Evolutionary conservation across 1,140 invertebrate species (phyloP).

Genomic region (Macrobrachium rosenbergii): DNA sequence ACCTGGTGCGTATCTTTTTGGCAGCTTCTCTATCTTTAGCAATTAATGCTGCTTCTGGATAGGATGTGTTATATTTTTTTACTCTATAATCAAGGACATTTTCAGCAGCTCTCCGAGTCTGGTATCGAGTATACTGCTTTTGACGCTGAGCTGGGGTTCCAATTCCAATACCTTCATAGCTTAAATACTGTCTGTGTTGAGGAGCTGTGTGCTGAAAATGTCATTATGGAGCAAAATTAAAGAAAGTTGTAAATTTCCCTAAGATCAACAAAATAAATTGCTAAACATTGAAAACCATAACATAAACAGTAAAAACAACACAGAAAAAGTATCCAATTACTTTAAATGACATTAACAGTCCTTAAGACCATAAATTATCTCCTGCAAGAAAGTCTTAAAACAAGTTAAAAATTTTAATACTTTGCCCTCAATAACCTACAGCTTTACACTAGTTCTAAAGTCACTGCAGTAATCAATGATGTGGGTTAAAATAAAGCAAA

Average conservation of each 20-base stretch:
- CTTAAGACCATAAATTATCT: too few species aligned
- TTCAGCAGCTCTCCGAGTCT: slow-evolving; percentile 80
- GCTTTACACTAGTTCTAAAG: too few species aligned
- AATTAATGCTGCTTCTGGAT: slow-evolving; percentile 76
- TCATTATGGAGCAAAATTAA: slow-evolving; percentile 24
- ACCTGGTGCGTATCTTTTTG: slow-evolving; percentile 82
- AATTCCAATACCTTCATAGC: slow-evolving; percentile 81
- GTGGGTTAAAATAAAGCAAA: too few species aligned
- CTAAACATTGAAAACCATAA: not conserved
- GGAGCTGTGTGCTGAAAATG: slow-evolving; percentile 82
- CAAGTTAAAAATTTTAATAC: too few species aligned
- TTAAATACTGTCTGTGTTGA: slow-evolving; percentile 89
- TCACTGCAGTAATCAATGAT: too few species aligned
- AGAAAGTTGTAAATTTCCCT: not conserved
- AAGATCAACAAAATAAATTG: not conserved
- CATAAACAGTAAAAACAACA: too few species aligned
- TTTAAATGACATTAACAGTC: too few species aligned
- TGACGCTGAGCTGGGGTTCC: slow-evolving; percentile 84
- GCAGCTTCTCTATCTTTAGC: slow-evolving; percentile 76
- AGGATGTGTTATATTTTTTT: slow-evolving; percentile 68
- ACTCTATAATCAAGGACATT: slow-evolving; percentile 82
- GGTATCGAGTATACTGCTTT: slow-evolving; percentile 79
- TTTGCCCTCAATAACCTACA: too few species aligned
- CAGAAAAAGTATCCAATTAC: too few species aligned
- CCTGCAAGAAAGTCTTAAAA: too few species aligned